Percentiles rank a stretch among this genome's conserved stretches.
Conservation (phyloP, 1,140 invertebrate genomes). For the Argopecten irradians region DNA sequence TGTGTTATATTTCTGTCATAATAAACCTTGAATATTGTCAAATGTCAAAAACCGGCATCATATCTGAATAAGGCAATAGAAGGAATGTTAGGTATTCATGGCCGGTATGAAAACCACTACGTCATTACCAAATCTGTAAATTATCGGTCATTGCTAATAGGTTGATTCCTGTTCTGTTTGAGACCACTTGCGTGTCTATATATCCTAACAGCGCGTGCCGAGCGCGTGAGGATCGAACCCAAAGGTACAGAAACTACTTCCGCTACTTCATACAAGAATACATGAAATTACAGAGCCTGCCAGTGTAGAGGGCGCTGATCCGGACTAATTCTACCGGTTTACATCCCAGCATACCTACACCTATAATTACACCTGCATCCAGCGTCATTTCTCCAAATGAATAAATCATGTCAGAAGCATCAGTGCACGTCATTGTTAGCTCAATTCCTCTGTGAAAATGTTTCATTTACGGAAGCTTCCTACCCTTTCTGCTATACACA, state of each 20-base stretch:
- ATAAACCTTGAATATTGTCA: background rate
- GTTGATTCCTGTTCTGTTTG: background rate
- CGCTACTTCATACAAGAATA: background rate
- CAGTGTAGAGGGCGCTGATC: constrained; percentile 11
- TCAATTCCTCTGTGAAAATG: constrained; percentile 6
- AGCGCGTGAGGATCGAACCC: background rate
- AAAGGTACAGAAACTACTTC: background rate
- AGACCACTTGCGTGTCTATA: background rate
- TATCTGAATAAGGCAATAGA: background rate
- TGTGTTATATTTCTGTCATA: background rate
- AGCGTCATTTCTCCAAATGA: background rate
- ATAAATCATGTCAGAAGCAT: constrained; percentile 1
- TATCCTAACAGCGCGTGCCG: background rate
- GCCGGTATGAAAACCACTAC: background rate
- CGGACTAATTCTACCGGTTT: background rate
- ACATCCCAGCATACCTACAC: background rate
- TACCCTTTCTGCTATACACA: background rate
- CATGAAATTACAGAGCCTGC: background rate
- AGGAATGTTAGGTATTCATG: background rate
- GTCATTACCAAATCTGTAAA: background rate
- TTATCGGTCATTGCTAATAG: background rate
- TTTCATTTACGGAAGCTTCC: background rate
- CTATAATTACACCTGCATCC: constrained; percentile 9
- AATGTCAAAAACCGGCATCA: background rate
- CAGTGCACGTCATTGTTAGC: background rate